Evolutionary conservation across 1,140 invertebrate species (phyloP).

Genomic region (Lordiphosa clarofinis): DNA sequence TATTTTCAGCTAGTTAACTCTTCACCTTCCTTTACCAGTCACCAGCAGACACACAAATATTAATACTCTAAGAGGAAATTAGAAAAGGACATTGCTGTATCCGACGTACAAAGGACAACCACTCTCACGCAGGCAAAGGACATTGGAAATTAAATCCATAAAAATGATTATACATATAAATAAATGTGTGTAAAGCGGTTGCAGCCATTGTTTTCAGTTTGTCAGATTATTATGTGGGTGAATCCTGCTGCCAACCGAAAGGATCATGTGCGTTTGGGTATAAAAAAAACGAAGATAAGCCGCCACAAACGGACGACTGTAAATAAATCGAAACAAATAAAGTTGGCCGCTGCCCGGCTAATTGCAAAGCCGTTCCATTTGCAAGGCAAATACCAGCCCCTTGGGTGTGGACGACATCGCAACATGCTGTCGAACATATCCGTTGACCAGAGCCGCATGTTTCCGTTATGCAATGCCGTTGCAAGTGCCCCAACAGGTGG

Average conservation of each 20-base stretch:
- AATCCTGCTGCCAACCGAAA: constrained; percentile 8
- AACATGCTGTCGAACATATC: constrained; percentile 79
- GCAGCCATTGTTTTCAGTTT: constrained; percentile 16
- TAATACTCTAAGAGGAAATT: constrained; percentile 59
- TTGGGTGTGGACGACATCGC: constrained; percentile 40
- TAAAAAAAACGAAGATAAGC: constrained; percentile 71
- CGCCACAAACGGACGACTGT: constrained; percentile 25
- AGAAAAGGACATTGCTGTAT: constrained; percentile 77
- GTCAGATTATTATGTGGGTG: constrained; percentile 50
- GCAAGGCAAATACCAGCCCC: constrained; percentile 38
- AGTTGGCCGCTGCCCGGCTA: constrained; percentile 46
- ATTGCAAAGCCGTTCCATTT: constrained; percentile 59
- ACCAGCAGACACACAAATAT: constrained; percentile 26
- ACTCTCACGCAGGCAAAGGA: constrained; percentile 34
- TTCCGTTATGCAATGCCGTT: constrained; percentile 60
- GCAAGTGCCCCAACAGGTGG: constrained; percentile 67
- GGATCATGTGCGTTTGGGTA: constrained; percentile 63
- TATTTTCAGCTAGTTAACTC: constrained; percentile 17
- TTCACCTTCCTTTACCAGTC: constrained; percentile 4
- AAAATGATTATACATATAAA: constrained; percentile 43
- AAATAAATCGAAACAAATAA: constrained; percentile 75
- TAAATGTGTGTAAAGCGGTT: constrained; percentile 3
- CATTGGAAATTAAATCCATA: constrained; percentile 76
- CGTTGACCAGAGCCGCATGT: constrained; percentile 40
- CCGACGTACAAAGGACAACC: constrained; percentile 43